A percentile compares a stretch with the other conserved stretches of the same genome.
phyloP scores from a whole-genome alignment of 2,888 invertebrate species.

The Polyommatus icarus region DNA sequence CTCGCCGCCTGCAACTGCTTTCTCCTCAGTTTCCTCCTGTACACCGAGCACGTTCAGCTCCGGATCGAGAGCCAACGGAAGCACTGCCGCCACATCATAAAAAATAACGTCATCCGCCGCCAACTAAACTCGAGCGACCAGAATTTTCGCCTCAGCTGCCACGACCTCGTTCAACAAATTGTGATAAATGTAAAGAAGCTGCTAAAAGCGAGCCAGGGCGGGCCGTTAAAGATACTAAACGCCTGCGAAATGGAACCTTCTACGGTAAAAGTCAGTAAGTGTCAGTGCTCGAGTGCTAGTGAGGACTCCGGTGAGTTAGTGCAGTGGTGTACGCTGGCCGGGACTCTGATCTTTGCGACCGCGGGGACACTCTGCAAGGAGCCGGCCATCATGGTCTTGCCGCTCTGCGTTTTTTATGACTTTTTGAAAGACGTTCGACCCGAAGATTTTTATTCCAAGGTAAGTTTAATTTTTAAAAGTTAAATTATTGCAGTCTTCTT shows the following conservation, averaged over 20 bases:
- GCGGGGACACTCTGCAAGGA: slow-evolving; percentile 96
- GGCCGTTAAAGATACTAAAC: slow-evolving; percentile 64
- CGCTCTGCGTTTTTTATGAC: slow-evolving; percentile 94
- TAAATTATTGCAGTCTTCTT: not conserved
- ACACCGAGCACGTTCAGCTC: slow-evolving; percentile 87
- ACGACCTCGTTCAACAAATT: slow-evolving; percentile 68
- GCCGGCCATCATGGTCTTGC: slow-evolving; percentile 95
- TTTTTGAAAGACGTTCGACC: slow-evolving; percentile 81
- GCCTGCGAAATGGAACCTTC: slow-evolving; percentile 61
- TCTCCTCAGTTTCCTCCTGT: slow-evolving; percentile 91
- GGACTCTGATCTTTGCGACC: slow-evolving; percentile 83
- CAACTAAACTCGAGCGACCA: slow-evolving; percentile 57
- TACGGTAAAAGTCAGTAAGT: slow-evolving; percentile 61
- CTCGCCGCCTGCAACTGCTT: slow-evolving; percentile 95
- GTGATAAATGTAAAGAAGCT: slow-evolving; percentile 69
- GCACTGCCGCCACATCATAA: slow-evolving; percentile 61
- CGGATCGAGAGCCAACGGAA: slow-evolving; percentile 74
- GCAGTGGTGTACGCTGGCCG: slow-evolving; percentile 81
- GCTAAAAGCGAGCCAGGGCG: slow-evolving; percentile 65
- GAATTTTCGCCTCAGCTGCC: slow-evolving; percentile 69
- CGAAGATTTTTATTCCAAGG: slow-evolving; percentile 79
- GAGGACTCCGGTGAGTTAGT: slow-evolving; percentile 69
- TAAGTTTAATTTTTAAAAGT: slow-evolving; percentile 51
- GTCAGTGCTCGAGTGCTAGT: slow-evolving; percentile 69
- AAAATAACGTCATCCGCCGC: slow-evolving; percentile 55